These are phyloP conservation scores for Eupeodes luniger DNA, from an alignment of 2,888 invertebrate species.

Conservation along the genomic window DNA sequence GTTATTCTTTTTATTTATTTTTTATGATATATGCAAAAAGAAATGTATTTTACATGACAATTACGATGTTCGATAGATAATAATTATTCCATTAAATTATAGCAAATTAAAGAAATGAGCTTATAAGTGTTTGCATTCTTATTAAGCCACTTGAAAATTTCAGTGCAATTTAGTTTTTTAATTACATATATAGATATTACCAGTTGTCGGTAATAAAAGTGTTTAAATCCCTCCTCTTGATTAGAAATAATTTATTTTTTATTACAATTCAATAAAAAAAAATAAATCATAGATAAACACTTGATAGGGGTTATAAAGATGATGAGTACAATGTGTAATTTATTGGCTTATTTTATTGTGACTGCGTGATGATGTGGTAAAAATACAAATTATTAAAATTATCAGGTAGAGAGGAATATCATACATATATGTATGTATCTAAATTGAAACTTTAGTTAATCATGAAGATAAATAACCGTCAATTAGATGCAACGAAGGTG, in stretches of 20 bases:
- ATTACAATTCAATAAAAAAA: not conserved
- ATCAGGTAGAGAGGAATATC: conserved; percentile 27
- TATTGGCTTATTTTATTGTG: conserved; percentile 21
- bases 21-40: not conserved
- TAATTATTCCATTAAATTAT: conserved; percentile 4
- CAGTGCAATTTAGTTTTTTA: not conserved
- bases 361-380: conserved; percentile 6
- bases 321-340: not conserved
- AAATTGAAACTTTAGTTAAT: not conserved
- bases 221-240: not conserved
- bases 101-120: conserved; percentile 10
- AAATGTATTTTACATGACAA: not conserved
- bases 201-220: not conserved
- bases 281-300: not conserved
- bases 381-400: conserved; percentile 32
- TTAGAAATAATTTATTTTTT: not conserved
- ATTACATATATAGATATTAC: not conserved
- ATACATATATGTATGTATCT: not conserved
- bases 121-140: not conserved
- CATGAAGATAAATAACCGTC: conserved; percentile 4
- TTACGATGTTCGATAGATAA: not conserved
- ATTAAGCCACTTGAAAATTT: not conserved
- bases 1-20: too few species aligned
- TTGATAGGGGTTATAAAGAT: conserved; percentile 4
- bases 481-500: conserved; percentile 5